phyloP scores from a whole-genome alignment of 2,797 vertebrate genomes.

The Arnoldichthys spilopterus region DNA sequence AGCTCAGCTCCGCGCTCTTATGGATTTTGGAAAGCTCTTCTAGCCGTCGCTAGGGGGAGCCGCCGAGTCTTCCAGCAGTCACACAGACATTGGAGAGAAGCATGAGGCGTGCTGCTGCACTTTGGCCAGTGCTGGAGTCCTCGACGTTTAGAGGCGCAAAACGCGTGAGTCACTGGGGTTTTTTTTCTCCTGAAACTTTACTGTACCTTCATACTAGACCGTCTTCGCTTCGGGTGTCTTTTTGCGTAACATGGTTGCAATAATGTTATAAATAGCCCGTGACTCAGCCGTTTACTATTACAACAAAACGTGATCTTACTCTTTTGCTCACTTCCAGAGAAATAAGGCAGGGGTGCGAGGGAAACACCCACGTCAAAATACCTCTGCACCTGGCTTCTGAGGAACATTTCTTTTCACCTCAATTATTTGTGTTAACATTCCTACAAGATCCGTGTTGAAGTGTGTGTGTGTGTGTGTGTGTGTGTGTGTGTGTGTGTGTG shows the following conservation, averaged over 20 bases:
- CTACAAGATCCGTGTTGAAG: not conserved
- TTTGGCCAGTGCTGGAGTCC: not conserved
- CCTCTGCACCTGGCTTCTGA: not conserved
- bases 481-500: not conserved
- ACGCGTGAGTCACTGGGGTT: slow-evolving; percentile 37
- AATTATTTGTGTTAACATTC: not conserved
- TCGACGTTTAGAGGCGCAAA: slow-evolving; percentile 8
- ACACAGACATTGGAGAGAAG: not conserved
- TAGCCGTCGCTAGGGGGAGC: slow-evolving; percentile 22
- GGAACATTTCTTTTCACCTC: not conserved
- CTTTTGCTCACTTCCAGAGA: slow-evolving; percentile 1
- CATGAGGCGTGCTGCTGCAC: not conserved
- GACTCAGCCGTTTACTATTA: slow-evolving; percentile 41
- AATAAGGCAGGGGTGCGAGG: not conserved
- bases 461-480: not conserved
- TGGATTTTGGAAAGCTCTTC: too few species aligned
- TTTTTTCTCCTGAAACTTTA: slow-evolving; percentile 17
- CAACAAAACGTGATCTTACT: not conserved
- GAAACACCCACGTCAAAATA: not conserved
- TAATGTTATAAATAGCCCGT: too few species aligned
- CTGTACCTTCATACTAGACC: not conserved
- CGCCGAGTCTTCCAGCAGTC: not conserved
- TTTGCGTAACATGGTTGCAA: too few species aligned
- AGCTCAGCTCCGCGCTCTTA: not conserved
- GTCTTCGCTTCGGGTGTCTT: not conserved